phyloP scores from a whole-genome alignment of 2,113 vertebrate genomes.

The Plectropomus leopardus region DNA sequence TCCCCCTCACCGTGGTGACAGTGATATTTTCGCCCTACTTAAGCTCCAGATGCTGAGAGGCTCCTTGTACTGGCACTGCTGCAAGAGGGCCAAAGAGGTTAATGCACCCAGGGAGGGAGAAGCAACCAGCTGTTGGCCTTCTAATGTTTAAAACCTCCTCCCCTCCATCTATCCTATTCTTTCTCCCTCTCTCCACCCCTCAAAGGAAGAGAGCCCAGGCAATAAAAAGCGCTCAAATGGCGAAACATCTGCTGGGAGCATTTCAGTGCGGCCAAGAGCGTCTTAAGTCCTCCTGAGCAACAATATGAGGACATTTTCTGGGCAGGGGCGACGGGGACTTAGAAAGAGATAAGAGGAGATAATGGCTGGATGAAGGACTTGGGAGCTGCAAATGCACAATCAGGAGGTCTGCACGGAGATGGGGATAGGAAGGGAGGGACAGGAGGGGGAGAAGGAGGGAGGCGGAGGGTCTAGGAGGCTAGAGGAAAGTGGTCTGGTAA shows the following conservation, averaged over 20 bases:
- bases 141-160: conserved; percentile 80
- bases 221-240: conserved; percentile 72
- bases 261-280: conserved; percentile 74
- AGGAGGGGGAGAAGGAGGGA: conserved; percentile 31
- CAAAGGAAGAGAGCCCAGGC: conserved; percentile 69
- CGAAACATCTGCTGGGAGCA: conserved; percentile 81
- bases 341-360: conserved; percentile 84
- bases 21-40: conserved; percentile 73
- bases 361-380: conserved; percentile 79
- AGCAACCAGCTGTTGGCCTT: conserved; percentile 84
- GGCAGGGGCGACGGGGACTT: conserved; percentile 73
- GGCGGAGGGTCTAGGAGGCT: conserved; percentile 56
- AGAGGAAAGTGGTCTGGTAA: conserved; percentile 76
- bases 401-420: conserved; percentile 60
- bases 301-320: conserved; percentile 79
- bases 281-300: conserved; percentile 83
- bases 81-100: conserved; percentile 82
- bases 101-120: conserved; percentile 81
- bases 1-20: conserved; percentile 55
- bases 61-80: conserved; percentile 79
- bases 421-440: conserved; percentile 22
- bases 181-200: conserved; percentile 48
- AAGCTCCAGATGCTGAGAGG: conserved; percentile 84
- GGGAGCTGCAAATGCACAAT: conserved; percentile 77
- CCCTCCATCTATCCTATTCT: conserved; percentile 51